Evolutionary conservation across 2,113 vertebrate species (phyloP).

Genomic region (Colius striatus): DNA sequence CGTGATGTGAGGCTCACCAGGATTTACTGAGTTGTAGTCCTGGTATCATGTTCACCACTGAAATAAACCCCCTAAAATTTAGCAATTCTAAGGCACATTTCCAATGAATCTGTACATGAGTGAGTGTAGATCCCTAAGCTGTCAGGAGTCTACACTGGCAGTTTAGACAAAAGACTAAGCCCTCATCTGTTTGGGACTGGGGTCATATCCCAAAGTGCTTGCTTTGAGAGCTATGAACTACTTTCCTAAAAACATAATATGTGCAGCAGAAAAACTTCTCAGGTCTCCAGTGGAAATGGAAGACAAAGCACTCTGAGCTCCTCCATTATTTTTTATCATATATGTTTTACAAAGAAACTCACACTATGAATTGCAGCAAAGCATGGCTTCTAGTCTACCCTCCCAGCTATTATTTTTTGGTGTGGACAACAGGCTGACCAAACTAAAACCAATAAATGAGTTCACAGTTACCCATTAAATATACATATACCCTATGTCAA

Average conservation of each 20-base stretch:
- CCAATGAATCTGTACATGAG: not conserved
- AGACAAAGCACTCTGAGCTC: not conserved
- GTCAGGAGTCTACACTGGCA: not conserved
- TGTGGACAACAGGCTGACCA: not conserved
- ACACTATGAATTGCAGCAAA: not conserved
- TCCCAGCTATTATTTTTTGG: not conserved
- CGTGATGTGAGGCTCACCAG: not conserved
- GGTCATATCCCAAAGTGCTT: not conserved
- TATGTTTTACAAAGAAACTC: not conserved
- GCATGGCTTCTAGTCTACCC: not conserved
- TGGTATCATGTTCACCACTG: not conserved
- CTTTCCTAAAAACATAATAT: not conserved
- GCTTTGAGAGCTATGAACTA: not conserved
- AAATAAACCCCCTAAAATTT: not conserved
- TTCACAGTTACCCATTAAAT: not conserved
- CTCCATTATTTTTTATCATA: not conserved
- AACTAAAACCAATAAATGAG: not conserved
- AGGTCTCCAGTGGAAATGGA: not conserved
- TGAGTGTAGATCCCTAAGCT: not conserved
- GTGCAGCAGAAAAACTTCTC: not conserved
- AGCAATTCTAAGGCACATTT: not conserved
- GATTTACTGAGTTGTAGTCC: not conserved
- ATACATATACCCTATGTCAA: not conserved
- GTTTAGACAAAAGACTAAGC: not conserved
- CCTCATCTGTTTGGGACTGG: not conserved